Evolutionary conservation across 1,140 invertebrate genomes (phyloP), one percentile per base, ranked within the genome.

Genomic region (Muscidifurax raptorellus): DNA sequence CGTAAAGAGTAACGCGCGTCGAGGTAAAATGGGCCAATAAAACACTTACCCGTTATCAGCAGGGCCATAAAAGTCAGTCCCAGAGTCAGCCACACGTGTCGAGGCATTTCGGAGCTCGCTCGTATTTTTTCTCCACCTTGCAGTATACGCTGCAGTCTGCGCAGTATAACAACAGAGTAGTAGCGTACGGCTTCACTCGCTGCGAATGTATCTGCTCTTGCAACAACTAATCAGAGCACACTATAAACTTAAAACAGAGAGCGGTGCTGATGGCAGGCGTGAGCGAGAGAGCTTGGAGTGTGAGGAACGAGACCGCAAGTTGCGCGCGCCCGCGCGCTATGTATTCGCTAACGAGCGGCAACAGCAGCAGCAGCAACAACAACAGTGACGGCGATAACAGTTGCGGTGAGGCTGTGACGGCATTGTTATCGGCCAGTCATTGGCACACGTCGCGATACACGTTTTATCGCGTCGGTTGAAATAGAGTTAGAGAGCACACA

Each of bases 71-170:
- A 72, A 44, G 80, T 78, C 64, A 88, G 84, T 72, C 80, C 84
- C 88, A 59, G 52, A 59, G 52, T 59, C 22, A 90, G 87, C 90
- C 90, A 91, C 87, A 90, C 89, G 88, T 89, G 85, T 83, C 85
- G 86, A 86, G 84, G 81, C 90, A 91, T 91, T 86, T 83, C 79
- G 84, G 82, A 80, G 76, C 32, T 36, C 44, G 76, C 40, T 27
- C 36, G 3, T 44, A 69, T 64, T 44, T 69, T 69, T 67, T 32
- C 22, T 36, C n/a, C 30, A 27, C 30, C 22, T 25, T 30, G 9
- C 22, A 18, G 30, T 27, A 1, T 18, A 64, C 47, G 12, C 9
- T 40, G 10, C 36, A 40, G 36, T 47, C 12, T 47, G 12, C 12
- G 9, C 3, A 59, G 52, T 59, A n/a, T 1, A 59, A 59, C 44